Base-by-base conservation (phyloP, 2,113 vertebrate genomes). In the Lamprologus ornatipinnis region DNA sequence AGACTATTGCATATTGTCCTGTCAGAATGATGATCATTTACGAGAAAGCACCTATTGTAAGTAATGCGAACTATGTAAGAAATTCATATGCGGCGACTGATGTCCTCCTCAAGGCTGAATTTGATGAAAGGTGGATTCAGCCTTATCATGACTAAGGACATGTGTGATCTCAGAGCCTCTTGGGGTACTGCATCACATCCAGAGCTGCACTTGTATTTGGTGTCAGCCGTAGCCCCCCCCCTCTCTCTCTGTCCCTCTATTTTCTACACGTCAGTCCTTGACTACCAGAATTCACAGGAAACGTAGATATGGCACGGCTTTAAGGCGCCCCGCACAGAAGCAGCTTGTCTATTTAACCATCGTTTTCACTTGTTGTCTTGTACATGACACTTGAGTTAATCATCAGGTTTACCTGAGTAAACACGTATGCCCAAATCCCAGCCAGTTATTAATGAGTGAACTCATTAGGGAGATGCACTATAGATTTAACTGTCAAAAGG, bases 91-190 rank as follows among this genome's bases (percentile, higher is more conserved):
- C 28, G 21, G 49, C 49, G 35, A 82, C 8, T 80, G 81, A 87
- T 82, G 85, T 60, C 75, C 37, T 81, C 35, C 86, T 88, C 82
- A 85, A 89, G 83, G 83, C 90, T 79, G 42, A 75, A 80, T 89
- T 80, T 93, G 82, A 90, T 85, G n/a, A 88, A 80, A 86, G 40
- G 31, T 85, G 79, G 57, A 70, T 88, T 83, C 84, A 51, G 82
- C 89, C 89, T 92, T 92, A 89, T 91, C 81, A 88, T 85, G 92
- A 93, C 83, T 91, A 91, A 95, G 94, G 93, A 89, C 87, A 87
- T 90, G 86, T 87, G 86, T 92, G 91, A 94, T 93, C 70, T 45
- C 35, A 57, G 83, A 87, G 87, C 82, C 90, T 91, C 89, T 57
- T n/a, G 21, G 83, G 89, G 93, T 88, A 83, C 93, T 82, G 91